Percentiles rank a stretch among this genome's conserved stretches.
phyloP scores from a whole-genome alignment of 92 coral and sea anemone genomes.

The Porites evermanni region DNA sequence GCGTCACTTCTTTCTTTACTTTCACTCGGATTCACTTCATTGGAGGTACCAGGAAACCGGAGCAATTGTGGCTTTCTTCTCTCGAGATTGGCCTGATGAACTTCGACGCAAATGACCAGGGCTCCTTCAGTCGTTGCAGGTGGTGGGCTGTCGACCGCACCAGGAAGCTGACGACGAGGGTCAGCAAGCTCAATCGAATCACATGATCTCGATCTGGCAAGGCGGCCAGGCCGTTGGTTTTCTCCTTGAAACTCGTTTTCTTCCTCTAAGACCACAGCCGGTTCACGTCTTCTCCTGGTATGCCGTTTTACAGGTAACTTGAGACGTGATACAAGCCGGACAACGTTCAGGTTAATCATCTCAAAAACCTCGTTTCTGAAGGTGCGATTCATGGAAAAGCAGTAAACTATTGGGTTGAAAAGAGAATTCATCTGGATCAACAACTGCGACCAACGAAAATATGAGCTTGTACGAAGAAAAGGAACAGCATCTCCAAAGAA shows the following conservation, averaged over 20 bases:
- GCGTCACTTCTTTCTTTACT: too few species aligned
- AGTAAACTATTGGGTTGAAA: slow-evolving; percentile 16
- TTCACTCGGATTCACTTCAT: too few species aligned
- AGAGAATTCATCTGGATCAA: slow-evolving; percentile 33
- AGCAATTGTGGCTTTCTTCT: too few species aligned
- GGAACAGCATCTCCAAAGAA: background rate
- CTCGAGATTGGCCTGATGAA: background rate
- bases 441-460: slow-evolving; percentile 32
- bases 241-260: background rate
- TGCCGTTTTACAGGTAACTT: background rate
- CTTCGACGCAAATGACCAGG: background rate
- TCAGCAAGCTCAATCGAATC: background rate
- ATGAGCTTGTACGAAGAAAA: slow-evolving; percentile 28
- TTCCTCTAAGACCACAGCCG: background rate
- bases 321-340: background rate
- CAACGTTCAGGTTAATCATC: background rate
- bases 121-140: background rate
- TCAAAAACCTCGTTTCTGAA: slow-evolving; percentile 23
- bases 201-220: background rate
- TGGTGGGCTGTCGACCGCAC: background rate
- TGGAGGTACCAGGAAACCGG: too few species aligned
- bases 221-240: background rate
- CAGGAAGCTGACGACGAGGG: background rate
- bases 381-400: slow-evolving; percentile 16
- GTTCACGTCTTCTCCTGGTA: background rate